Conservation (phyloP, 2,797 vertebrate genomes). For the Furcifer pardalis region DNA sequence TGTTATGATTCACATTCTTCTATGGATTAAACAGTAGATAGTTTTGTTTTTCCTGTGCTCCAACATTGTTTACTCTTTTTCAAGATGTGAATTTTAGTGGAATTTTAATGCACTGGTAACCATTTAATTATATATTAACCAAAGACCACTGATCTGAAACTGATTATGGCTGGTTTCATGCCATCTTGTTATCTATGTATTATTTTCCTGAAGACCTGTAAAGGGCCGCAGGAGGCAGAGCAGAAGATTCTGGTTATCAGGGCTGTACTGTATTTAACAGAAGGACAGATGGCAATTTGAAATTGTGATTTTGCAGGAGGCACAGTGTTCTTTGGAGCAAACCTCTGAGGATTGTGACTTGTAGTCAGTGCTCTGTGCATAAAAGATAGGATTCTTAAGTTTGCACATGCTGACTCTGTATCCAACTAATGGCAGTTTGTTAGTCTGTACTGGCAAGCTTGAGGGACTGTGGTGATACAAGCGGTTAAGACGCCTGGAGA, state of each 20-base stretch:
- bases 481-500: no score
- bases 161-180: not conserved
- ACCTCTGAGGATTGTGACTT: not conserved
- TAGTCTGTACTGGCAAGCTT: no score
- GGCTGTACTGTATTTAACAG: not conserved
- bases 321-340: slow-evolving; percentile 11
- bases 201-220: not conserved
- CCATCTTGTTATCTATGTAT: not conserved
- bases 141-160: not conserved
- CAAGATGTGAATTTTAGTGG: not conserved
- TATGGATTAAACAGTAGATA: not conserved
- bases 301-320: not conserved
- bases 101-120: not conserved
- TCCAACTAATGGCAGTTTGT: not conserved
- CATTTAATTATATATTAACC: not conserved
- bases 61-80: not conserved
- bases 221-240: not conserved
- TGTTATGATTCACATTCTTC: not conserved
- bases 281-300: slow-evolving; percentile 3
- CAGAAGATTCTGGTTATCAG: not conserved
- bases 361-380: not conserved
- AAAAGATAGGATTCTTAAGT: not conserved
- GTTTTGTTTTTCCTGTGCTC: not conserved
- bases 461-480: no score
- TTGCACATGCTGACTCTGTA: not conserved